Conservation (phyloP, 2,888 invertebrate species). For the Lasioglossum pauxillum region DNA sequence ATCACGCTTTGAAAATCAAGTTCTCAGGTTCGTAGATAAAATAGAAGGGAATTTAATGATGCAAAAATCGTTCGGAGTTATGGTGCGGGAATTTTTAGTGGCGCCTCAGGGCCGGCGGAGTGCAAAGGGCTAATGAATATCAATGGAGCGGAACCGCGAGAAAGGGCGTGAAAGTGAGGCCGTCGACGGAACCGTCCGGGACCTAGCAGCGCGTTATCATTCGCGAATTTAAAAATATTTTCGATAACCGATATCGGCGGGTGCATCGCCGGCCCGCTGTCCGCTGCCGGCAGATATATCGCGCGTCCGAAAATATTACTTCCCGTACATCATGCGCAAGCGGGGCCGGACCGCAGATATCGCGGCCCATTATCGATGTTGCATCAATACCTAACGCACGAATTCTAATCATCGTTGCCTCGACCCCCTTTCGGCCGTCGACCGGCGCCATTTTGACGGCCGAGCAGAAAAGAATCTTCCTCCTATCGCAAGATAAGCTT, state of each 20-base stretch:
- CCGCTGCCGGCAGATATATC: slow-evolving; percentile 75
- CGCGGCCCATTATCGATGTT: slow-evolving; percentile 69
- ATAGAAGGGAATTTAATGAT: not conserved
- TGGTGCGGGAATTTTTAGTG: not conserved
- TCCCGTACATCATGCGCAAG: slow-evolving; percentile 71
- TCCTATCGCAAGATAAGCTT: not conserved
- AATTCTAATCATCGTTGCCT: slow-evolving; percentile 65
- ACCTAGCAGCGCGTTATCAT: slow-evolving; percentile 34
- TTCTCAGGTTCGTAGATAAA: not conserved
- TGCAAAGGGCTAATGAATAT: slow-evolving; percentile 34
- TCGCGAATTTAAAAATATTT: slow-evolving; percentile 68
- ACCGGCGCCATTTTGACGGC: slow-evolving; percentile 20
- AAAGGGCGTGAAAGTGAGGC: slow-evolving; percentile 39
- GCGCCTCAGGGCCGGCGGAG: not conserved
- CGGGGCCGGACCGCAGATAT: slow-evolving; percentile 62
- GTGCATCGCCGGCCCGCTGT: slow-evolving; percentile 72
- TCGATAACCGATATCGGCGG: slow-evolving; percentile 73
- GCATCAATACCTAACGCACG: slow-evolving; percentile 63
- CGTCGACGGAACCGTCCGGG: slow-evolving; percentile 30
- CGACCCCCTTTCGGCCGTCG: slow-evolving; percentile 1
- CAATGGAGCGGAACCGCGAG: not conserved
- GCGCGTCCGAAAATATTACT: slow-evolving; percentile 76
- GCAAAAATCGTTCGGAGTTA: not conserved
- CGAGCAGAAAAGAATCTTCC: not conserved
- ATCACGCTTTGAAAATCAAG: not conserved